phyloP scores from a whole-genome alignment of 2,113 vertebrate species.

The Anser cygnoides region DNA sequence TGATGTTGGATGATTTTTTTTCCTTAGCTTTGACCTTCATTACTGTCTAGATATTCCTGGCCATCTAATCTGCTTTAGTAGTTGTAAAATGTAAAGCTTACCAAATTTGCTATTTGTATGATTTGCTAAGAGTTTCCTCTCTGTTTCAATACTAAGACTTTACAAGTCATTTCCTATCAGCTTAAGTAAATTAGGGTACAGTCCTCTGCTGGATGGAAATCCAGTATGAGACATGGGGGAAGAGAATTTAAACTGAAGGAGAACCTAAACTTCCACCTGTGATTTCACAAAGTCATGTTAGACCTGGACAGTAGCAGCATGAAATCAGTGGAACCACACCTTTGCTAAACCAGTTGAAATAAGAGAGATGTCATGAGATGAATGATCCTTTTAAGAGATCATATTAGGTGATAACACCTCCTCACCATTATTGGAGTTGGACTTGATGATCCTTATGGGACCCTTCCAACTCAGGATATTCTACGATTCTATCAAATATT shows the following conservation, averaged over 20 bases:
- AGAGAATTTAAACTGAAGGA: background rate
- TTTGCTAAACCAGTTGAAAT: slow-evolving; percentile 2
- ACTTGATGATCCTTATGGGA: too few relatives aligned
- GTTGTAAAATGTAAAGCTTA: background rate
- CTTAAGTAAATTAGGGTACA: background rate
- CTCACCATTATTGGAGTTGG: background rate
- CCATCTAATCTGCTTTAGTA: background rate
- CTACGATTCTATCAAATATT: background rate
- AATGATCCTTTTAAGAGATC: background rate
- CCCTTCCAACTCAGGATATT: too few relatives aligned
- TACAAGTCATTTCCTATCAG: background rate
- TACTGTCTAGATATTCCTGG: background rate
- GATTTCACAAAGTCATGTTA: background rate
- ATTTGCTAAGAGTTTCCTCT: background rate
- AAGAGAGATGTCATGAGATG: background rate
- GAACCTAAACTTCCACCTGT: background rate
- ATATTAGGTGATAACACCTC: background rate
- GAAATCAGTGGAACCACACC: background rate
- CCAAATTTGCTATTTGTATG: background rate
- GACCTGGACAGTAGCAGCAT: background rate
- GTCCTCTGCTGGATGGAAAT: background rate
- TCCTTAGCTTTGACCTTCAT: background rate
- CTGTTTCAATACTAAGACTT: background rate
- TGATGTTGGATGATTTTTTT: background rate
- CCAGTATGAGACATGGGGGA: background rate